Percentiles rank a stretch among this genome's conserved stretches.
Evolutionary conservation across 92 coral and sea anemone species (phyloP).

Genomic region (Isaurus tuberculatus): DNA sequence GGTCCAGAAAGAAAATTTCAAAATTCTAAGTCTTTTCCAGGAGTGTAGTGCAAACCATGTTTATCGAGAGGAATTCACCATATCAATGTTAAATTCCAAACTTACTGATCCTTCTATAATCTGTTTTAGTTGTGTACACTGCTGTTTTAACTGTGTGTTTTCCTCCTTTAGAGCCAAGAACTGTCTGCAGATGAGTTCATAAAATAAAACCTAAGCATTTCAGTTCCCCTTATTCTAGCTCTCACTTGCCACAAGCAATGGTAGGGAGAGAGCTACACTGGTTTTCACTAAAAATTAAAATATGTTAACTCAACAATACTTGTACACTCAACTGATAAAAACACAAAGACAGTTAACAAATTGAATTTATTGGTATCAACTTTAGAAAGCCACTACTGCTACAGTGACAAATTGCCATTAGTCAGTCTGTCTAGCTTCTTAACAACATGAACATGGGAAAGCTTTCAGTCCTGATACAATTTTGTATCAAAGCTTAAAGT

Average conservation of each 20-base stretch:
- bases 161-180: conserved; percentile 14
- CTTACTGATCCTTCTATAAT: conserved; percentile 31
- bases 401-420: background rate
- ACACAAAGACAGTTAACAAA: too few relatives aligned
- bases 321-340: too few relatives aligned
- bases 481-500: background rate
- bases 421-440: background rate
- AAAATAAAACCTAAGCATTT: too few relatives aligned
- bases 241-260: too few relatives aligned
- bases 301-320: too few relatives aligned
- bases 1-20: too few relatives aligned
- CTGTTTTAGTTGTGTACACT: conserved; percentile 17
- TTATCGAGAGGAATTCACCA: background rate
- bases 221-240: too few relatives aligned
- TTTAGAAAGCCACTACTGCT: background rate
- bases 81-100: background rate
- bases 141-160: conserved; percentile 19
- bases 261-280: too few relatives aligned
- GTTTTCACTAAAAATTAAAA: too few relatives aligned
- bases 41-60: background rate
- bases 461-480: background rate
- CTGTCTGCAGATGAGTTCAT: background rate
- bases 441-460: background rate
- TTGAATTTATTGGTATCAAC: conserved; percentile 7
- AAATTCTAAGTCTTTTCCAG: too few relatives aligned